A percentile compares a stretch with the other conserved stretches of the same genome.
Evolutionary conservation across 2,797 vertebrate species (phyloP).

Genomic region (Ctenosaura bakeri): DNA sequence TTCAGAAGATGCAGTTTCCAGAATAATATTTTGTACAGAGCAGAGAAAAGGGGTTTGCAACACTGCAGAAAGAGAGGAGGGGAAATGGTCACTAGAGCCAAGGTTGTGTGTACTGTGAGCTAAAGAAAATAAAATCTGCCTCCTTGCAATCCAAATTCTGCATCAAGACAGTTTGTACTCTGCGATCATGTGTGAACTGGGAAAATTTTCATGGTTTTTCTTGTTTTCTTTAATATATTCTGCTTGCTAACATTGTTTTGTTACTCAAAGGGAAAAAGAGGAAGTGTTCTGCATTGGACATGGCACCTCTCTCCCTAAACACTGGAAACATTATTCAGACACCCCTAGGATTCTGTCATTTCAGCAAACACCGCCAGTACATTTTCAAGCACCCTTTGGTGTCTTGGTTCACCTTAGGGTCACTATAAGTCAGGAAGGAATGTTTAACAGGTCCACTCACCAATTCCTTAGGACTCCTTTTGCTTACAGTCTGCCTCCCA

Average conservation of each 20-base stretch:
- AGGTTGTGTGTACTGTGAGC: not conserved
- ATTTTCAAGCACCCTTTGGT: not conserved
- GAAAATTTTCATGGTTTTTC: not conserved
- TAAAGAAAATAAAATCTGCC: not conserved
- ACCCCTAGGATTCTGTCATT: not conserved
- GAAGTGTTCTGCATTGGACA: not conserved
- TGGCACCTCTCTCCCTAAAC: not conserved
- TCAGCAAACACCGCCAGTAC: not conserved
- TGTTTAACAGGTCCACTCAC: no score
- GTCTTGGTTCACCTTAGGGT: no score
- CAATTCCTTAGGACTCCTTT: no score
- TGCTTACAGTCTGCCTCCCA: no score
- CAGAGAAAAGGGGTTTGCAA: not conserved
- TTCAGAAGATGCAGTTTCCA: not conserved
- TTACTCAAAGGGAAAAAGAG: not conserved
- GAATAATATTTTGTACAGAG: not conserved
- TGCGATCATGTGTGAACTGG: not conserved
- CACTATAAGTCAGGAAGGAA: no score
- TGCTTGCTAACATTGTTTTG: not conserved
- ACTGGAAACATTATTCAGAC: not conserved
- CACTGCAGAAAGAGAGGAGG: no score
- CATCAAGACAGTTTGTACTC: not conserved
- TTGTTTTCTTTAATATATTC: not conserved
- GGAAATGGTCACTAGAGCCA: not conserved
- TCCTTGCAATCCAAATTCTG: not conserved